phyloP scores from a whole-genome alignment of 2,888 invertebrate species.

The Brachypterus glaber region DNA sequence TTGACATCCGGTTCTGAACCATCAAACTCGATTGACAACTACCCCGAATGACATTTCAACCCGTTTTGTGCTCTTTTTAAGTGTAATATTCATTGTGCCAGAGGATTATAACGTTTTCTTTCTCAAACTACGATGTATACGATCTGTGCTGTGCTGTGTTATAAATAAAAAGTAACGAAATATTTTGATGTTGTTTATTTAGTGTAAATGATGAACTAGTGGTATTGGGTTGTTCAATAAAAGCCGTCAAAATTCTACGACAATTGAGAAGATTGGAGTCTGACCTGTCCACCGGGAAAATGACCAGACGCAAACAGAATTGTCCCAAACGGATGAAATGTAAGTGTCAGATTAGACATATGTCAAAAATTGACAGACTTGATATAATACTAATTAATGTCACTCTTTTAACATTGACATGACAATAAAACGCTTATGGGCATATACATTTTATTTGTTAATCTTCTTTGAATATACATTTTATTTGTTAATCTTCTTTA shows the following conservation, averaged over 20 bases:
- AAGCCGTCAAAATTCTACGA: conserved; percentile 34
- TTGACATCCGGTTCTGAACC: too few relatives aligned
- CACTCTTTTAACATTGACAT: too few relatives aligned
- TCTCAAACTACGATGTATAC: background rate
- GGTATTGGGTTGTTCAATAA: conserved; percentile 9
- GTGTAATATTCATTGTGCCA: too few relatives aligned
- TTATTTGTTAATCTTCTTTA: too few relatives aligned
- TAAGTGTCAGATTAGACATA: conserved; percentile 31
- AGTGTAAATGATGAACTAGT: conserved; percentile 15
- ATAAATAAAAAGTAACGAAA: background rate
- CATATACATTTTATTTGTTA: too few relatives aligned
- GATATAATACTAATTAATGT: too few relatives aligned
- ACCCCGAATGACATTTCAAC: too few relatives aligned
- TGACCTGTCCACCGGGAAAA: conserved; percentile 29
- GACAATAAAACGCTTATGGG: too few relatives aligned
- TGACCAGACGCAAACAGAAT: conserved; percentile 46
- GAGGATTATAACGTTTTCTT: too few relatives aligned
- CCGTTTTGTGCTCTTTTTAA: too few relatives aligned
- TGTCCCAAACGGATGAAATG: conserved; percentile 48
- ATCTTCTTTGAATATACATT: too few relatives aligned
- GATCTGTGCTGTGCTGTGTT: background rate
- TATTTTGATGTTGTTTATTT: background rate
- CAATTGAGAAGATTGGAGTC: conserved; percentile 25
- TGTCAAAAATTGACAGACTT: background rate
- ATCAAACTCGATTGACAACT: too few relatives aligned